Percentiles rank a stretch among this genome's conserved stretches.
Evolutionary conservation across 2,888 invertebrate species (phyloP).

Genomic region (Arrhopalites spinosus): DNA sequence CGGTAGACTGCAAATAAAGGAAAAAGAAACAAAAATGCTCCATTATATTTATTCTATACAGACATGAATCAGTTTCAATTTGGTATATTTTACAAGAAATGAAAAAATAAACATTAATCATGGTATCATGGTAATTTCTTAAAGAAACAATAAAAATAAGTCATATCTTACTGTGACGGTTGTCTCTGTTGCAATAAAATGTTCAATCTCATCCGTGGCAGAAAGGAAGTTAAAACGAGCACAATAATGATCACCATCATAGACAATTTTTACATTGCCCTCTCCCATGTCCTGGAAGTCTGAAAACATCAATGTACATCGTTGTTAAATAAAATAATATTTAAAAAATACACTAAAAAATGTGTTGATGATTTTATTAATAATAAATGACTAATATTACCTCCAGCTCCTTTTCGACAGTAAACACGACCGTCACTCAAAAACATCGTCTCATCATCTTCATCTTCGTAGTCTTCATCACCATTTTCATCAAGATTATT

Average conservation of each 20-base stretch:
- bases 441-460: constrained; percentile 50
- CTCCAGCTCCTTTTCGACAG: constrained; percentile 11
- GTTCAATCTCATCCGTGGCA: constrained; percentile 41
- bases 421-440: constrained; percentile 31
- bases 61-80: too few species aligned
- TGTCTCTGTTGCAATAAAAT: constrained; percentile 45
- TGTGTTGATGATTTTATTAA: neutral
- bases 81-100: too few species aligned
- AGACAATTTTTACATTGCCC: constrained; percentile 41
- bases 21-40: constrained; percentile 14
- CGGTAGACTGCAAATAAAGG: constrained; percentile 34
- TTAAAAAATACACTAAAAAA: neutral
- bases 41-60: too few species aligned
- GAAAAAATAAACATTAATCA: too few species aligned
- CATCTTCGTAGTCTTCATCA: constrained; percentile 44
- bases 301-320: constrained; percentile 11
- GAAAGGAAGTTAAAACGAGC: constrained; percentile 39
- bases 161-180: neutral
- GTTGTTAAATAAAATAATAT: neutral
- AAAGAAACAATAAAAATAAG: neutral
- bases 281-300: constrained; percentile 47
- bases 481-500: constrained; percentile 41
- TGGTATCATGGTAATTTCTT: too few species aligned
- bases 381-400: constrained; percentile 14
- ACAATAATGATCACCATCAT: constrained; percentile 50